A percentile compares a stretch with the other conserved stretches of the same genome.
These are phyloP conservation scores for Xylocampa areola DNA, from an alignment of 2,888 invertebrate species.

Conservation along the genomic window DNA sequence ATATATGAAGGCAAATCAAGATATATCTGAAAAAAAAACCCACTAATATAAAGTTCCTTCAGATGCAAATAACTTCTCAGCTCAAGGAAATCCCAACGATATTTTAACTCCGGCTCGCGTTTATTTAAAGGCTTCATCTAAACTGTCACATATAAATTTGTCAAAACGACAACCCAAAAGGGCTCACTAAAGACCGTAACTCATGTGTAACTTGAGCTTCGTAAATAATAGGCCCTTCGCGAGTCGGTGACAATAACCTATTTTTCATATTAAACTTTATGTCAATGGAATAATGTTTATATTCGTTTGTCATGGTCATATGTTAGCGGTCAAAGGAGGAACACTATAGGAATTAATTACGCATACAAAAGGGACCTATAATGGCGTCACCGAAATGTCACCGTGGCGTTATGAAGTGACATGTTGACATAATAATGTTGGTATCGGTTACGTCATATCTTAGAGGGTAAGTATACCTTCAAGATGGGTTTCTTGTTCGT, in stretches of 20 bases:
- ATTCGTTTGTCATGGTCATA: conserved; percentile 43
- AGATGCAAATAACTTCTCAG: conserved; percentile 52
- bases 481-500: too few relatives aligned
- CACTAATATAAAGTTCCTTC: conserved; percentile 12
- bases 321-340: conserved; percentile 65
- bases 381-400: conserved; percentile 69
- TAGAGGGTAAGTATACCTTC: conserved; percentile 3
- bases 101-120: conserved; percentile 61
- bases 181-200: conserved; percentile 67
- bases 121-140: conserved; percentile 70
- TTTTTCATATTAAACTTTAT: conserved; percentile 51
- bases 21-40: too few relatives aligned
- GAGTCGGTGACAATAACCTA: conserved; percentile 31
- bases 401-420: conserved; percentile 50
- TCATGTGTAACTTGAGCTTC: conserved; percentile 67
- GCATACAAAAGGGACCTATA: conserved; percentile 71
- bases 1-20: too few relatives aligned
- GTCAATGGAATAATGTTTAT: conserved; percentile 49
- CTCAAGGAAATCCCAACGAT: conserved; percentile 59
- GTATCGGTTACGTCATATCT: conserved; percentile 25
- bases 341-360: conserved; percentile 77
- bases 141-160: conserved; percentile 75
- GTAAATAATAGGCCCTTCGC: conserved; percentile 68
- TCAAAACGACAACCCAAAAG: conserved; percentile 72
- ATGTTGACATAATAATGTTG: conserved; percentile 43